phyloP scores from a whole-genome alignment of 2,113 vertebrate genomes.

The Neodontobutis hainanensis region DNA sequence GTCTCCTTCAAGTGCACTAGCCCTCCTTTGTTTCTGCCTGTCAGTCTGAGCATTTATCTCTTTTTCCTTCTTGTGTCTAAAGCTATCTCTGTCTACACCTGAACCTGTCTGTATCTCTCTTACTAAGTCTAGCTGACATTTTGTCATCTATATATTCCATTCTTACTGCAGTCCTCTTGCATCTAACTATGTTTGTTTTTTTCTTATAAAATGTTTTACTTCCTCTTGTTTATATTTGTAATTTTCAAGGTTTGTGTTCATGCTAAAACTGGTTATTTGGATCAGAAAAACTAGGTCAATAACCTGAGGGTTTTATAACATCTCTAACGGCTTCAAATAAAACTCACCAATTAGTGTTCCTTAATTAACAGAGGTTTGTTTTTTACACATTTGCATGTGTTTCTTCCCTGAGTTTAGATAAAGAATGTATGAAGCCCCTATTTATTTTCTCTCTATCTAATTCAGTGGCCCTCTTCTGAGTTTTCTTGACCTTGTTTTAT shows the following conservation, averaged over 20 bases:
- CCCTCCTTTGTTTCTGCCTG: neutral
- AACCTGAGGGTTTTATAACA: neutral
- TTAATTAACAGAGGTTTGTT: too few species aligned
- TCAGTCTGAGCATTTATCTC: neutral
- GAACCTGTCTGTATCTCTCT: neutral
- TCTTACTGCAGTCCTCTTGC: too few species aligned
- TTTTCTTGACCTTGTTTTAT: too few species aligned
- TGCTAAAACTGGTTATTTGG: neutral
- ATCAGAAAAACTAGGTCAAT: neutral
- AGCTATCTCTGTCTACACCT: neutral
- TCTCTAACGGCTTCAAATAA: too few species aligned
- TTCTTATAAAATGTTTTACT: neutral
- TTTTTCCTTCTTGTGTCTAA: neutral
- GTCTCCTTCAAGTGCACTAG: slow-evolving; percentile 1
- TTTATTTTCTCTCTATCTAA: too few species aligned
- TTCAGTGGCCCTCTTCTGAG: neutral
- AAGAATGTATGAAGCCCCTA: too few species aligned
- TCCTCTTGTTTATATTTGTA: neutral
- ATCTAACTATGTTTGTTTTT: neutral
- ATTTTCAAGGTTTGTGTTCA: neutral
- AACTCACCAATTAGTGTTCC: too few species aligned
- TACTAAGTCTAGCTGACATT: neutral
- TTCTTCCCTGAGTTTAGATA: too few species aligned
- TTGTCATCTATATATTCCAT: neutral
- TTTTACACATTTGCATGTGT: too few species aligned